Evolutionary conservation across 2,113 vertebrate genomes (phyloP), one percentile per base, ranked within the genome.

Genomic region (Agelaius phoeniceus): DNA sequence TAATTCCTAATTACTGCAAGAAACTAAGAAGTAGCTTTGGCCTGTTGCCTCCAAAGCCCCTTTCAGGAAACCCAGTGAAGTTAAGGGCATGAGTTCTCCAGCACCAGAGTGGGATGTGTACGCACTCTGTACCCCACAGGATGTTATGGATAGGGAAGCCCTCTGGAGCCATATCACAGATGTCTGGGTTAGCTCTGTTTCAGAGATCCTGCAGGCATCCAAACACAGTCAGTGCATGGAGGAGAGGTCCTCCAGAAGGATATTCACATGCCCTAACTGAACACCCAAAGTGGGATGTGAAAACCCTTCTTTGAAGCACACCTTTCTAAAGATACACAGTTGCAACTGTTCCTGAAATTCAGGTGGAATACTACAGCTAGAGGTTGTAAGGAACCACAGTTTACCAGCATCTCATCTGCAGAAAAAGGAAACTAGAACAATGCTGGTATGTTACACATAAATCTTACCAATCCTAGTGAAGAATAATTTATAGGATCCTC

Each of bases 21-120:
- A 83, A 46, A 54, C 30, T 23, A 77, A 73, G 27, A 66, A 49
- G 24, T 43, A 33, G 35, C 27, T 89, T 58, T 65, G 16, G 54
- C 37, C 24, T 19, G 19, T 13, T 66, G 33, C 31, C 74, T 52
- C 23, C 44, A 63, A 84, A 59, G 22, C 4, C 9, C 75, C 14
- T 90, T 80, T 28, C 39, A 87, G 71, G 24, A 67, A 79, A n/a
- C 20, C 24, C 77, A 48, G 65, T 22, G 14, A 74, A 39, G 24
- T 51, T 81, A 35, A 57, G 31, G 13, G 30, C 74, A 52, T 10
- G 55, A 59, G 33, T 15, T 75, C 30, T 65, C 13, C 52, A 78
- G 52, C 57, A 55, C 22, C 44, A 68, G 57, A 43, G 28, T 3
- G 2, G 7, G 55, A 20, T 0, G 0, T 1, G 4, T 4, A 13